Conservation (phyloP, 2,113 vertebrate genomes). For the Phainopepla nitens region DNA sequence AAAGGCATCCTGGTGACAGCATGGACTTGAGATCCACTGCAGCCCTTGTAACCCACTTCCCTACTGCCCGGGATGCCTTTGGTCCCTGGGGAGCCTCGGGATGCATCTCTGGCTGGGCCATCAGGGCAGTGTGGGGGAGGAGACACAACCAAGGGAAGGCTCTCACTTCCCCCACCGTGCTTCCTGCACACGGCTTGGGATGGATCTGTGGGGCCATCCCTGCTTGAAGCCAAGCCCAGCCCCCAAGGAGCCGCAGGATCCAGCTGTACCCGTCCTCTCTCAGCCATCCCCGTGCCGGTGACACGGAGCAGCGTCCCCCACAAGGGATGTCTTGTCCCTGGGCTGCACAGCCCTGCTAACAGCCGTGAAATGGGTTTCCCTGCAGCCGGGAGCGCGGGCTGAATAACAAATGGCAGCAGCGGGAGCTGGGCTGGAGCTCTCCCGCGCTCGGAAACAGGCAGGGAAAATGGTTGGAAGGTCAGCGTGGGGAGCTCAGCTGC, state of each 20-base stretch:
- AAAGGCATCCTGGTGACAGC: not conserved
- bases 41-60: slow-evolving; percentile 44
- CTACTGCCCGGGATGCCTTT: slow-evolving; percentile 8
- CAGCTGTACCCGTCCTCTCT: accelerated
- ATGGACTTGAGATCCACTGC: not conserved
- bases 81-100: not conserved
- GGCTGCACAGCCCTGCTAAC: not conserved
- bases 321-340: not conserved
- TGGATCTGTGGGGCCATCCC: not conserved
- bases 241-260: not conserved
- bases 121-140: not conserved
- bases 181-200: not conserved
- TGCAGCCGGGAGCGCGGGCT: not conserved
- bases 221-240: accelerated
- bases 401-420: slow-evolving; percentile 6
- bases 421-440: not conserved
- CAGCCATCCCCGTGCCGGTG: accelerated
- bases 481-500: not conserved
- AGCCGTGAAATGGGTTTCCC: not conserved
- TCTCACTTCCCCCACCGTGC: not conserved
- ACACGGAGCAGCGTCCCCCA: not conserved
- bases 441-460: not conserved
- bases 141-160: not conserved
- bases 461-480: not conserved
- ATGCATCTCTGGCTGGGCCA: not conserved